Percentiles rank a stretch among this genome's conserved stretches.
phyloP scores from a whole-genome alignment of 2,888 invertebrate species.

The Amphiduros pacificus region DNA sequence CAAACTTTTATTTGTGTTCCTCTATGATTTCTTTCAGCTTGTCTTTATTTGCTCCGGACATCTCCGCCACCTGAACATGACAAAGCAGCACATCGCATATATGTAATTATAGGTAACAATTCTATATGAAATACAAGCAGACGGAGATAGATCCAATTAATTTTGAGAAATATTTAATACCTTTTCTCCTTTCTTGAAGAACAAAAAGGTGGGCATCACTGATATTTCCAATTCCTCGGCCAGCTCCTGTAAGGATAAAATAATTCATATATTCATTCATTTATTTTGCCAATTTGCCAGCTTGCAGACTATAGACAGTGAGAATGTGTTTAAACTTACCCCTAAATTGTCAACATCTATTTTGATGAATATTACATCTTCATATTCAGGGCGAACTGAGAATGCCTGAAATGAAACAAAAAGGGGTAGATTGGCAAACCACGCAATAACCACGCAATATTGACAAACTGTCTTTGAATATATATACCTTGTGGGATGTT shows the following conservation, averaged over 20 bases:
- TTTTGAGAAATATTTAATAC: too few species aligned
- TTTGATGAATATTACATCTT: constrained; percentile 39
- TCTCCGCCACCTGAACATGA: constrained; percentile 15
- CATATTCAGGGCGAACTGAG: constrained; percentile 31
- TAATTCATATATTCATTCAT: background rate
- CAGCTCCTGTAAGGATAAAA: constrained; percentile 34
- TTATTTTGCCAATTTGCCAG: too few species aligned
- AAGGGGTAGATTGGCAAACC: too few species aligned
- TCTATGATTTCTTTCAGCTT: constrained; percentile 14
- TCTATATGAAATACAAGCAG: too few species aligned
- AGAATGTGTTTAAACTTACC: too few species aligned
- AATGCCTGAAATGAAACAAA: constrained; percentile 34
- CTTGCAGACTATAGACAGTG: too few species aligned
- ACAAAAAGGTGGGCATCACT: constrained; percentile 44
- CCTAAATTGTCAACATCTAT: constrained; percentile 48
- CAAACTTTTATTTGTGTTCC: constrained; percentile 8
- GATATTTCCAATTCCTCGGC: constrained; percentile 43
- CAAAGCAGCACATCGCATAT: too few species aligned
- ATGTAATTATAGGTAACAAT: too few species aligned
- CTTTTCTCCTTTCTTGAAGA: constrained; percentile 40
- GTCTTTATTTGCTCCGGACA: constrained; percentile 18
- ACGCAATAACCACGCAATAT: too few species aligned
- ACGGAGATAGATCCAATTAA: too few species aligned
- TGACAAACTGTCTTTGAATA: too few species aligned
- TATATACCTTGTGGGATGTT: too few species aligned